phyloP scores from a whole-genome alignment of 2,888 invertebrate genomes.

The Apotomis capreana region DNA sequence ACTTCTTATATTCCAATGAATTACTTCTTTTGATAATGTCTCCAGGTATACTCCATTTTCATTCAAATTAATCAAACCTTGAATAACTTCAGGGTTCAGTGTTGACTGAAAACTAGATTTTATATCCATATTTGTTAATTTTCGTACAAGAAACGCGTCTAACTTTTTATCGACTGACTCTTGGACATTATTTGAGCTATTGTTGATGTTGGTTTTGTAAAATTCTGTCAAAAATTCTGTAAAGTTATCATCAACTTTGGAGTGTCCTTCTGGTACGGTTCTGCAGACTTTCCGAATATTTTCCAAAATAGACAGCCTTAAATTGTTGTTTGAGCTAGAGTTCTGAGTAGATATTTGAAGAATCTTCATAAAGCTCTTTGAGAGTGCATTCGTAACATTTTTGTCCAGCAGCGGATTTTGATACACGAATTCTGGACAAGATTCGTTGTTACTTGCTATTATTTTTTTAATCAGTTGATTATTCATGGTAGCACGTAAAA shows the following conservation, averaged over 20 bases:
- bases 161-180: constrained; percentile 54
- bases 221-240: constrained; percentile 57
- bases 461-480: constrained; percentile 66
- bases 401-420: constrained; percentile 69
- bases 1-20: constrained; percentile 57
- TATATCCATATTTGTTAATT: constrained; percentile 57
- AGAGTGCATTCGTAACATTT: constrained; percentile 64
- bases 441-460: constrained; percentile 59
- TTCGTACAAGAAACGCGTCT: constrained; percentile 66
- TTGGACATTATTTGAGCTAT: constrained; percentile 26
- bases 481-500: constrained; percentile 57
- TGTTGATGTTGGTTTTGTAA: constrained; percentile 54
- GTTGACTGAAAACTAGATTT: constrained; percentile 52
- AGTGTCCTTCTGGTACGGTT: constrained; percentile 61
- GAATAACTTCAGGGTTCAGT: constrained; percentile 65
- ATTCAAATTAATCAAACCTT: constrained; percentile 69
- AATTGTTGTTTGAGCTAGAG: constrained; percentile 60
- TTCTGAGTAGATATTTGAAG: constrained; percentile 60
- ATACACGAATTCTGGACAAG: constrained; percentile 62
- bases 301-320: constrained; percentile 63
- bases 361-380: constrained; percentile 71
- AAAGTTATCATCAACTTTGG: constrained; percentile 59
- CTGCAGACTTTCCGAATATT: constrained; percentile 68
- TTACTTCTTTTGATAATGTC: constrained; percentile 55
- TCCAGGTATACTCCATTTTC: constrained; percentile 50